Evolutionary conservation across 2,888 invertebrate species (phyloP).

Genomic region (Drosophila neotestacea): DNA sequence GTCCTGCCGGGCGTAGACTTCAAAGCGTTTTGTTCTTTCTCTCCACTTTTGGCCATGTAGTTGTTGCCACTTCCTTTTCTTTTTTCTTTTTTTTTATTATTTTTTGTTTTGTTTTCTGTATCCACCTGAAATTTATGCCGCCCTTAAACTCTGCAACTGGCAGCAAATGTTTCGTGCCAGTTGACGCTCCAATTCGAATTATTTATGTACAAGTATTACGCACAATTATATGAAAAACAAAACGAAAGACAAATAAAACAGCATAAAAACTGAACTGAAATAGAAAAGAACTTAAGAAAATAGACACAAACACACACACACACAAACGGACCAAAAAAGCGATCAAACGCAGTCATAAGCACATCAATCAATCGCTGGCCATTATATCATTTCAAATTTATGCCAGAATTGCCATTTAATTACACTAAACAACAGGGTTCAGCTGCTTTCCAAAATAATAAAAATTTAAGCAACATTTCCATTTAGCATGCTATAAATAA

Average conservation of each 20-base stretch:
- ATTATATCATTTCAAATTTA: slow-evolving; percentile 29
- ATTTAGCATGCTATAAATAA: slow-evolving; percentile 5
- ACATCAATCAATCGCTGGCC: slow-evolving; percentile 55
- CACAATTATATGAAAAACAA: slow-evolving; percentile 41
- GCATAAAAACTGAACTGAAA: neutral
- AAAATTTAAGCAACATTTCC: neutral
- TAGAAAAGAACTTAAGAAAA: neutral
- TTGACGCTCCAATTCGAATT: slow-evolving; percentile 57
- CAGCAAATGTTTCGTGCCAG: slow-evolving; percentile 56
- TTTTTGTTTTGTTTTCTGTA: neutral
- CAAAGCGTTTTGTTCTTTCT: slow-evolving; percentile 46
- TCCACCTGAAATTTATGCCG: slow-evolving; percentile 42
- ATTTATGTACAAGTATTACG: slow-evolving; percentile 52
- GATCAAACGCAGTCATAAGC: slow-evolving; percentile 24
- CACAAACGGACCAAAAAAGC: slow-evolving; percentile 1
- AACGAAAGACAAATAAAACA: slow-evolving; percentile 2
- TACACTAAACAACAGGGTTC: slow-evolving; percentile 26
- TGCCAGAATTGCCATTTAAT: slow-evolving; percentile 31
- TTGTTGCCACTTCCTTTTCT: slow-evolving; percentile 11
- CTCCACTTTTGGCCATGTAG: slow-evolving; percentile 21
- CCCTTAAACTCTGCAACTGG: slow-evolving; percentile 38
- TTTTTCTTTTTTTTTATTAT: too few species aligned
- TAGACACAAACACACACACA: neutral
- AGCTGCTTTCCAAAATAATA: neutral
- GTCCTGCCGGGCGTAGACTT: slow-evolving; percentile 43